Evolutionary conservation across 2,888 invertebrate species (phyloP), one percentile per base, ranked within the genome.

Genomic region (Erannis defoliaria): DNA sequence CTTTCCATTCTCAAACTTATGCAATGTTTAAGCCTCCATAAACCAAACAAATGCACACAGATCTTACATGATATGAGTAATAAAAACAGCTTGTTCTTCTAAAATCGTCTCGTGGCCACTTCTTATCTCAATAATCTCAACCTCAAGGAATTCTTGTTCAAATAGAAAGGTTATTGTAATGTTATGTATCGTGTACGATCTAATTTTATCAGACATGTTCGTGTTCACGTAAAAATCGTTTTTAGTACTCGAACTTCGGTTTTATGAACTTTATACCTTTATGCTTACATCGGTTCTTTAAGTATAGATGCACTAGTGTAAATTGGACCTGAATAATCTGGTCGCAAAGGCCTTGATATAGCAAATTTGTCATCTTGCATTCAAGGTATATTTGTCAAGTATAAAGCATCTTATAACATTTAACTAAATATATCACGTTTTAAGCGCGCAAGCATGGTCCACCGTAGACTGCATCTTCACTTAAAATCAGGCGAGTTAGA

Each of bases 141-240:
- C 50, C 61, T 37, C 55, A 29, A 61, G 63, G 68, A 67, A 67
- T 48, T 70, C 67, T 58, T 69, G 65, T 66, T 63, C 67, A 59
- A 66, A 72, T 73, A 55, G 58, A 64, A 70, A 74, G 66, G 66
- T 71, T 67, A 72, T 72, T 76, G 68, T 76, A 72, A 74, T 73
- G 49, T 31, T 67, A 76, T 73, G 71, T 76, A 76, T 76, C 75
- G 58, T 23, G 55, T 66, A 65, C 61, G 56, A 75, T 76, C 72
- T 71, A 50, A 60, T 50, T 51, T 67, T 71, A 73, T 73, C 72
- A 66, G 64, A 64, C 66, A 56, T 51, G 61, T 62, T 63, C 63
- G 66, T 42, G 42, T 57, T 16, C 12, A 62, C 56, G 23, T 62
- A 57, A 62, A 57, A 48, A 62, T 48, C 46, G 21, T 43, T 40